Base-by-base conservation (phyloP, 2,797 vertebrate species). In the Hypotaenidia philippensis region DNA sequence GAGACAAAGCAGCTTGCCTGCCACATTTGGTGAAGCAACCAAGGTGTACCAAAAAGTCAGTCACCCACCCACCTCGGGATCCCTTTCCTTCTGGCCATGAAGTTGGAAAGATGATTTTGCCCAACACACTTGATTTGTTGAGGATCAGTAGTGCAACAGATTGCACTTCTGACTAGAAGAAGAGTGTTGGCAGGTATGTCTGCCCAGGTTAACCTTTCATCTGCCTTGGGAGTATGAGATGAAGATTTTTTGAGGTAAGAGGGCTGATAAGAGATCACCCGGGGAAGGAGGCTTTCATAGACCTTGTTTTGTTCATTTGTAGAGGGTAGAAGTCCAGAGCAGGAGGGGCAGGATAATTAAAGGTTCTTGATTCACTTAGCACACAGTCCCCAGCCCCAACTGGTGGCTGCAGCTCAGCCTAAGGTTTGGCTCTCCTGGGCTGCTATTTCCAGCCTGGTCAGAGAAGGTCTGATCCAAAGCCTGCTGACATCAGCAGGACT, bases 341-440 rank as follows among this genome's bases (percentile, higher is more conserved):
- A 32, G 53, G 27, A 41, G 15, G 5, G 6, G 4, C n/a, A 26
- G 31, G 18, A 17, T 49, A 41, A 12, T 20, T 60, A 47, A 11
- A 0, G 0, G 32, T 23, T 57, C 56, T 64, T 38, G 7, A 13
- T 7, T 60, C 25, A 8, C 22, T 11, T 34, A 47, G 50, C 6
- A 2, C 0, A 0, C 29, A 41, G 13, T 3, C 10, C 26, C 21
- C 1, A 0, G 4, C 6, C 3, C 16, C 22, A 13, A 25, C 32
- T 56, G 34, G 9, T 52, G 57, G n/a, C 45, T 53, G n/a, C 19
- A 45, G 76, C 74, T 45, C 63, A 65, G 50, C 5, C 15, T 17
- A 27, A 16, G 34, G 21, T 13, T 32, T 8, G 31, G 18, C 27
- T 71, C 65, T 76, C 38, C 21, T n/a, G 53, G 36, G n/a, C 53